Conservation (phyloP, 2,797 vertebrate species). For the Lates japonicus region DNA sequence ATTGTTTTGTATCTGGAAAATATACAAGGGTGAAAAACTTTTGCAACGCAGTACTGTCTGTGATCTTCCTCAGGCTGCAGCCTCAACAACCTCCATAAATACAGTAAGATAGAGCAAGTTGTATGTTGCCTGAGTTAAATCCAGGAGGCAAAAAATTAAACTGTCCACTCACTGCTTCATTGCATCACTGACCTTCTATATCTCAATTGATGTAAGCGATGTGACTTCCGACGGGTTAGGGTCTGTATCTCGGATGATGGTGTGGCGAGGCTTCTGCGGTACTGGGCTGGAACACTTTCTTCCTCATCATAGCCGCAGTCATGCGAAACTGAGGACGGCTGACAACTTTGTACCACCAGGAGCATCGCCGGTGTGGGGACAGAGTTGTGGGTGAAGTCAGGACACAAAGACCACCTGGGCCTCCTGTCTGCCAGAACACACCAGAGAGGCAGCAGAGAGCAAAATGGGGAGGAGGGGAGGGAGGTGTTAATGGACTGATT, state of each 20-base stretch:
- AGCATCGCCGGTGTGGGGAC: constrained; percentile 9
- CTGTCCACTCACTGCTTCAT: no score
- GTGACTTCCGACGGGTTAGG: constrained; percentile 81
- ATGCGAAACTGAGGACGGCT: constrained; percentile 87
- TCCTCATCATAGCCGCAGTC: constrained; percentile 87
- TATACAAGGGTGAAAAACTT: no score
- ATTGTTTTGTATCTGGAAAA: no score
- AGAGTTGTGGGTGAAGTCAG: constrained; percentile 26
- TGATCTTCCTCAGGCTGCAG: no score
- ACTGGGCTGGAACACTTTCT: constrained; percentile 88
- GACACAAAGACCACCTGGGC: constrained; percentile 29
- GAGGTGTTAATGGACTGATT: constrained; percentile 8
- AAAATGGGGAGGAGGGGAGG: background rate
- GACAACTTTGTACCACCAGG: constrained; percentile 41
- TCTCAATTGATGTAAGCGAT: background rate
- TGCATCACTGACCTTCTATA: background rate
- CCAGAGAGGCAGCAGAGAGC: constrained; percentile 10
- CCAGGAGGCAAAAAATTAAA: background rate
- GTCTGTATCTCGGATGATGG: constrained; percentile 85
- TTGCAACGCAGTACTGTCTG: no score
- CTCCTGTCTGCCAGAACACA: constrained; percentile 28
- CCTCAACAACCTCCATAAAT: background rate
- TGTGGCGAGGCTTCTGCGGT: constrained; percentile 87
- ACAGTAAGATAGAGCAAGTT: background rate
- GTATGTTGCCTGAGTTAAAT: background rate